Evolutionary conservation across 2,888 invertebrate genomes (phyloP).

Genomic region (Philaethria dido): DNA sequence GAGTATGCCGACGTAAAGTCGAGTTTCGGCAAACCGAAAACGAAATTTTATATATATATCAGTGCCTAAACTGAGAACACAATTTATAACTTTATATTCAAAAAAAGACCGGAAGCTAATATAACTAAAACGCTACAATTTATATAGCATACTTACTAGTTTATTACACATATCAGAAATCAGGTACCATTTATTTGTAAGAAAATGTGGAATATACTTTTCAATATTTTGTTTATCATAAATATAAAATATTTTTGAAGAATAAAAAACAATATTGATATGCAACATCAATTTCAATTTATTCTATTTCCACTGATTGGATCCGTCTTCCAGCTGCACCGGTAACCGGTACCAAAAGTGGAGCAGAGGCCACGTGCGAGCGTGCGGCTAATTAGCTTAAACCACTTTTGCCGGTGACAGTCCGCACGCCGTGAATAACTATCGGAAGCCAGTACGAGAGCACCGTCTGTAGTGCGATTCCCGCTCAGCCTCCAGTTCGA

Average conservation of each 20-base stretch:
- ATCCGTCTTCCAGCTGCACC: slow-evolving; percentile 21
- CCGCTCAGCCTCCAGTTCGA: slow-evolving; percentile 69
- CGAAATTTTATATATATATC: too few species aligned
- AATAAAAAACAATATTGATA: neutral
- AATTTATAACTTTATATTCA: too few species aligned
- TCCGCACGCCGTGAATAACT: slow-evolving; percentile 59
- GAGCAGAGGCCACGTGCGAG: slow-evolving; percentile 44
- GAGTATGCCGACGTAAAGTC: too few species aligned
- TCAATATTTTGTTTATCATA: neutral
- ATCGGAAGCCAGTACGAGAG: slow-evolving; percentile 52
- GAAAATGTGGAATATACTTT: neutral
- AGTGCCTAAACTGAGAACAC: too few species aligned
- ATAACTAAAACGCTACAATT: too few species aligned
- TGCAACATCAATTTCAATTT: slow-evolving; percentile 15
- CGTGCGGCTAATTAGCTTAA: slow-evolving; percentile 45
- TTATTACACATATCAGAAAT: neutral
- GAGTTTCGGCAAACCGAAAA: too few species aligned
- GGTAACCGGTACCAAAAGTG: slow-evolving; percentile 42
- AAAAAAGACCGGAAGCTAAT: too few species aligned
- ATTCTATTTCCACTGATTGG: slow-evolving; percentile 29
- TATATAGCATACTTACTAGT: too few species aligned
- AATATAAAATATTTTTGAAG: too few species aligned
- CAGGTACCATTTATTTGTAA: neutral
- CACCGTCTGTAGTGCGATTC: slow-evolving; percentile 55
- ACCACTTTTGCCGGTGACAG: slow-evolving; percentile 58